Percentiles rank a stretch among this genome's conserved stretches.
These are phyloP conservation scores for Sciurus vulgaris DNA, from an alignment of 2,797 vertebrate species.

Conservation along the genomic window DNA sequence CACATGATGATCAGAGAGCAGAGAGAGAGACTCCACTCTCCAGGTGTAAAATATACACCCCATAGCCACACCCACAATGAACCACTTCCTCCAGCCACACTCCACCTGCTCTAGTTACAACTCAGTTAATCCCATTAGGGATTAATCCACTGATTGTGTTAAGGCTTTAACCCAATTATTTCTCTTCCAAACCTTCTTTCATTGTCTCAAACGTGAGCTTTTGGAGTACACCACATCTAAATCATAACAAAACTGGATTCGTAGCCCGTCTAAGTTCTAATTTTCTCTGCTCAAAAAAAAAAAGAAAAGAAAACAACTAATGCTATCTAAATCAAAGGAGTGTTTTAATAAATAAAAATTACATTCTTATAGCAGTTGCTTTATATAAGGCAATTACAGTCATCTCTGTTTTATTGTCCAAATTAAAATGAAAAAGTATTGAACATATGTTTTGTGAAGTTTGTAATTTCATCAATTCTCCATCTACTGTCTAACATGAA, in stretches of 20 bases:
- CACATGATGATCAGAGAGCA: no score
- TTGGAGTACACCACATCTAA: no score
- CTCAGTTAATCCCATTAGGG: no score
- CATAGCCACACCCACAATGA: no score
- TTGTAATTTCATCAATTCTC: constrained; percentile 45
- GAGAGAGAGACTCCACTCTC: no score
- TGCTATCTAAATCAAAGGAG: background rate
- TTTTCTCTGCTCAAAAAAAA: background rate
- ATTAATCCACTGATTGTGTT: no score
- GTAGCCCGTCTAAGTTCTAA: background rate
- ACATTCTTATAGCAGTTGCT: background rate
- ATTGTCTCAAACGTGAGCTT: no score
- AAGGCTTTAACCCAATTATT: no score
- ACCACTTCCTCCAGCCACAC: no score
- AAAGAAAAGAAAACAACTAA: background rate
- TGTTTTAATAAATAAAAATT: constrained; percentile 22
- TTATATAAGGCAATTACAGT: background rate
- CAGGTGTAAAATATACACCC: no score
- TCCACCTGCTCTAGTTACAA: no score
- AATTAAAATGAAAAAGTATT: constrained; percentile 15
- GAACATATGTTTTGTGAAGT: background rate
- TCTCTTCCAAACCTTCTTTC: no score
- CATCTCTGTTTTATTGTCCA: background rate
- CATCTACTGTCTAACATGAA: background rate
- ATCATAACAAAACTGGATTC: background rate